Conservation (phyloP, 2,888 invertebrate genomes). For the Danaus chrysippus region DNA sequence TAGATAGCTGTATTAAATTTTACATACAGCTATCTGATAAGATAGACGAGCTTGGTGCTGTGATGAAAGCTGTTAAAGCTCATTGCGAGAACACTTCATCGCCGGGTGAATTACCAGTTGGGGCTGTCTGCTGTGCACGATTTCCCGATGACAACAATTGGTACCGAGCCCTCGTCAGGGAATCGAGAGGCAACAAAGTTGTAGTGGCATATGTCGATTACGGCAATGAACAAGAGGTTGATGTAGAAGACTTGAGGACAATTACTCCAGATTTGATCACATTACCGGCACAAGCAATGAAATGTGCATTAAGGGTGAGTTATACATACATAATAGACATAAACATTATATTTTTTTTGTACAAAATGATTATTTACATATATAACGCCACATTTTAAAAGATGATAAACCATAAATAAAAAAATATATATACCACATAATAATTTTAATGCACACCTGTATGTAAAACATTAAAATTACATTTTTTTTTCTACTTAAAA, state of each 20-base stretch:
- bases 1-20: conserved; percentile 85
- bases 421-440: too few relatives aligned
- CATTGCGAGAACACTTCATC: conserved; percentile 76
- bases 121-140: conserved; percentile 87
- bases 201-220: conserved; percentile 94
- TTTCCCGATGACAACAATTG: conserved; percentile 90
- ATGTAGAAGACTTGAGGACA: conserved; percentile 77
- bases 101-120: conserved; percentile 73
- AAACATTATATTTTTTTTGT: too few relatives aligned
- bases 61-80: conserved; percentile 83
- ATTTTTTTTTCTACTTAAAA: too few relatives aligned
- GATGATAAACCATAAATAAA: too few relatives aligned
- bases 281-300: conserved; percentile 86
- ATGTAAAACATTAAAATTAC: too few relatives aligned
- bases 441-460: too few relatives aligned
- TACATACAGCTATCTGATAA: conserved; percentile 84
- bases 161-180: conserved; percentile 92
- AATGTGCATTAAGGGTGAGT: conserved; percentile 84
- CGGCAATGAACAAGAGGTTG: conserved; percentile 93
- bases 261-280: conserved; percentile 82
- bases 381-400: too few relatives aligned
- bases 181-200: conserved; percentile 78
- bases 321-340: neutral
- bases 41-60: conserved; percentile 78
- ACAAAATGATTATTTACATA: too few relatives aligned